Evolutionary conservation across 2,113 vertebrate genomes (phyloP).

Genomic region (Mungos mungo): DNA sequence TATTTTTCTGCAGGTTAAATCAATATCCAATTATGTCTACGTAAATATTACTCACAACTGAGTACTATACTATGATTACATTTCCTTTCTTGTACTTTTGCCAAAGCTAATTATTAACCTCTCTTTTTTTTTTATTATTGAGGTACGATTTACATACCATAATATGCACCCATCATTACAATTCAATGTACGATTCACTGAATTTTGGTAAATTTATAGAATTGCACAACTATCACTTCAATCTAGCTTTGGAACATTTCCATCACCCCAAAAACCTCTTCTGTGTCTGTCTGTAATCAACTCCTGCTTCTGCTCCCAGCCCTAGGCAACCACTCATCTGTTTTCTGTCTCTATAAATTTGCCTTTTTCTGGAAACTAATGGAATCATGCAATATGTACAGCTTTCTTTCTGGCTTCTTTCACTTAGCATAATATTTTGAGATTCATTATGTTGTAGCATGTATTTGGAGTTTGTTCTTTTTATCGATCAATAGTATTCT

Average conservation of each 20-base stretch:
- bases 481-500: slow-evolving; percentile 51
- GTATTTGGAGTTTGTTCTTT: slow-evolving; percentile 51
- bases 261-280: slow-evolving; percentile 13
- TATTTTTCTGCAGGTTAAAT: slow-evolving; percentile 25
- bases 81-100: slow-evolving; percentile 32
- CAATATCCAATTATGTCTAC: slow-evolving; percentile 17
- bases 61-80: neutral
- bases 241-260: slow-evolving; percentile 14
- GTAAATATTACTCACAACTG: slow-evolving; percentile 29
- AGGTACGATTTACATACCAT: neutral
- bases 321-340: slow-evolving; percentile 16
- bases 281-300: neutral
- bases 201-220: slow-evolving; percentile 19
- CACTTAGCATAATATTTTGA: slow-evolving; percentile 61
- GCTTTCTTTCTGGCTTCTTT: slow-evolving; percentile 53
- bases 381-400: neutral
- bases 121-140: slow-evolving; percentile 15
- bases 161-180: neutral
- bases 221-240: neutral
- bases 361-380: slow-evolving; percentile 51
- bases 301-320: neutral
- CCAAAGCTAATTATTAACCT: slow-evolving; percentile 6
- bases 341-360: slow-evolving; percentile 59
- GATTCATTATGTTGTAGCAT: slow-evolving; percentile 24
- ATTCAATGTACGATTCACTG: neutral